Conservation (phyloP, 2,797 vertebrate species). For the Chaetophractus vellerosus region DNA sequence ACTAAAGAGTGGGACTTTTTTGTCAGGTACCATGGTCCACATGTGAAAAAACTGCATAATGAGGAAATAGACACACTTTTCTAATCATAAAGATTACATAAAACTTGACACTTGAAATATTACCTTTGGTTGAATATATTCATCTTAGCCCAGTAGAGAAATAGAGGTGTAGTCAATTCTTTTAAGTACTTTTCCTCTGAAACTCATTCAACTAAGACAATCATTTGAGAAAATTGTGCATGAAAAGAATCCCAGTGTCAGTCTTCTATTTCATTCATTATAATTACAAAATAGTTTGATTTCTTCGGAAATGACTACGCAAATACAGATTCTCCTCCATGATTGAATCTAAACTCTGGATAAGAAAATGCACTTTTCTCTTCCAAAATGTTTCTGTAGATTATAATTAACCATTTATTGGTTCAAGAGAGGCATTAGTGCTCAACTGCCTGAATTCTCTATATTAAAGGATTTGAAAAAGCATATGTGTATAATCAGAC, state of each 20-base stretch:
- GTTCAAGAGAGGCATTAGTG: not conserved
- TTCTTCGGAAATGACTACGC: not conserved
- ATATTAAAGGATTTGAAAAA: not conserved
- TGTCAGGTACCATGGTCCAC: not conserved
- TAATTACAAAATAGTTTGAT: constrained; percentile 30
- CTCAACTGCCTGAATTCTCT: not conserved
- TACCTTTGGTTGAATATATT: not conserved
- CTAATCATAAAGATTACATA: not conserved
- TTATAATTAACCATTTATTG: not conserved
- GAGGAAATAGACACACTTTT: not conserved
- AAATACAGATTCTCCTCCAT: not conserved
- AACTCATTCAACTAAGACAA: not conserved
- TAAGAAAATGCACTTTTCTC: not conserved
- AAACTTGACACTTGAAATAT: not conserved
- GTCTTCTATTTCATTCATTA: not conserved
- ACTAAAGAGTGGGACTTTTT: not conserved
- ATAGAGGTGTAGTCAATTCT: not conserved
- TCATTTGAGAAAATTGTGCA: not conserved
- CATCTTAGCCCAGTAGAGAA: not conserved
- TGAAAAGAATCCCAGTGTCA: not conserved
- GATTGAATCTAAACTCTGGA: not conserved
- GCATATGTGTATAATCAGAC: not conserved
- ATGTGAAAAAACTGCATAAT: not conserved
- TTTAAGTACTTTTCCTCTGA: not conserved
- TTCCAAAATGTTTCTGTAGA: not conserved